phyloP scores from a whole-genome alignment of 1,140 invertebrate genomes.

The Penaeus indicus region DNA sequence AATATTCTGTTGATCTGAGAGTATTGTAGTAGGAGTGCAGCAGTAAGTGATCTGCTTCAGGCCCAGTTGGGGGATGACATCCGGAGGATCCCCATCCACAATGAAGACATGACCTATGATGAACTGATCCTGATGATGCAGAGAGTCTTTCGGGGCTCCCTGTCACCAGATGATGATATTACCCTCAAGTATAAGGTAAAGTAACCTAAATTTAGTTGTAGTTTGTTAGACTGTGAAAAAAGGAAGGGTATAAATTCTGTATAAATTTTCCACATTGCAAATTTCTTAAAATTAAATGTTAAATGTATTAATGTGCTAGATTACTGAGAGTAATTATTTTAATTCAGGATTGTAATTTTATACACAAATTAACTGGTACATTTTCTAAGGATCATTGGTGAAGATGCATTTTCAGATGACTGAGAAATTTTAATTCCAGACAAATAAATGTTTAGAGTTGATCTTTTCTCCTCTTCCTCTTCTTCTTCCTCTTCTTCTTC shows the following conservation, averaged over 20 bases:
- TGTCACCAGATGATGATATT: slow-evolving; percentile 79
- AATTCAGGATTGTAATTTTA: neutral
- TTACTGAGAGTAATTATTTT: neutral
- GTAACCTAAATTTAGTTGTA: slow-evolving; percentile 69
- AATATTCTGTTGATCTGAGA: too few species aligned
- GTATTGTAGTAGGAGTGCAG: too few species aligned
- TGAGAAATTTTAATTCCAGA: too few species aligned
- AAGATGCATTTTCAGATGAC: too few species aligned
- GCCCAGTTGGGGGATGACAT: slow-evolving; percentile 82
- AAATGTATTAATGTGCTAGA: too few species aligned
- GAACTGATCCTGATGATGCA: slow-evolving; percentile 85
- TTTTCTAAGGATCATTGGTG: neutral
- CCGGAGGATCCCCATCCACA: slow-evolving; percentile 81
- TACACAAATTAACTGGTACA: neutral
- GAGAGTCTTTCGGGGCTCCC: slow-evolving; percentile 79
- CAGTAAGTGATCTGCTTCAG: slow-evolving; percentile 69
- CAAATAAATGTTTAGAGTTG: too few species aligned
- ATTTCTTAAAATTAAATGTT: neutral
- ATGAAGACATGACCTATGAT: slow-evolving; percentile 84
- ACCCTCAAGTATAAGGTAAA: slow-evolving; percentile 84
- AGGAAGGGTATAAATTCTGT: neutral
- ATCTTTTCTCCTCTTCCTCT: too few species aligned
- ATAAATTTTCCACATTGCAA: neutral
- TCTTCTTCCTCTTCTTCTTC: neutral
- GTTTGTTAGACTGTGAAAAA: neutral